Evolutionary conservation across 2,797 vertebrate genomes (phyloP).

Genomic region (Catharus ustulatus): DNA sequence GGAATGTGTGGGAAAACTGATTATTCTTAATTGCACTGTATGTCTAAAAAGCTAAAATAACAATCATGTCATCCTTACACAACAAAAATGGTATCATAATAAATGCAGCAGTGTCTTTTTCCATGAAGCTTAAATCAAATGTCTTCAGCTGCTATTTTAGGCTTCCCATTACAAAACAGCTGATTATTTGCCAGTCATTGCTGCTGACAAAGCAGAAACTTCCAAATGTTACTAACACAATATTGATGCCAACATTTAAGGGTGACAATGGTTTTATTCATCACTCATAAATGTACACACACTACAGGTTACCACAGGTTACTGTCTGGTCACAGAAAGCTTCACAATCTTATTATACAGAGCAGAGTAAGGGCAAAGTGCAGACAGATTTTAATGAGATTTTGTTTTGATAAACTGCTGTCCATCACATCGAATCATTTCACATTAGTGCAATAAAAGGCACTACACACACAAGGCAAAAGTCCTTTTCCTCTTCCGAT

Average conservation of each 20-base stretch:
- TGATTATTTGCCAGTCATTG: slow-evolving; percentile 63
- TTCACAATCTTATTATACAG: slow-evolving; percentile 60
- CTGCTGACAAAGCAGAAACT: slow-evolving; percentile 77
- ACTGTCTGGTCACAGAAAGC: slow-evolving; percentile 57
- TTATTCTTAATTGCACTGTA: slow-evolving; percentile 65
- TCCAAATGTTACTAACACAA: slow-evolving; percentile 67
- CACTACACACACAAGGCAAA: slow-evolving; percentile 30
- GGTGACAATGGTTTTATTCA: slow-evolving; percentile 76
- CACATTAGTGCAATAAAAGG: slow-evolving; percentile 60
- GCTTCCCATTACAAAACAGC: slow-evolving; percentile 61
- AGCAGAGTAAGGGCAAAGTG: slow-evolving; percentile 65
- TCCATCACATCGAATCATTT: slow-evolving; percentile 74
- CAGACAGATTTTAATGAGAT: slow-evolving; percentile 78
- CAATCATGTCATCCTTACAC: slow-evolving; percentile 61
- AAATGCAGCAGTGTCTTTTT: slow-evolving; percentile 65
- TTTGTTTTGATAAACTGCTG: slow-evolving; percentile 79
- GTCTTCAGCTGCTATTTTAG: slow-evolving; percentile 66
- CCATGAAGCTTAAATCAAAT: slow-evolving; percentile 52
- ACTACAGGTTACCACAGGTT: slow-evolving; percentile 70
- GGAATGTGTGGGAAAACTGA: slow-evolving; percentile 73
- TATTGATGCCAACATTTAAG: slow-evolving; percentile 64
- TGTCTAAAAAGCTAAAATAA: slow-evolving; percentile 65
- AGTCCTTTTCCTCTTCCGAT: slow-evolving; percentile 5
- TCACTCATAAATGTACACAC: slow-evolving; percentile 41
- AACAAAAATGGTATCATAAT: slow-evolving; percentile 60